phyloP scores from a whole-genome alignment of 1,140 invertebrate genomes.

The Dolichoris vasculosae region DNA sequence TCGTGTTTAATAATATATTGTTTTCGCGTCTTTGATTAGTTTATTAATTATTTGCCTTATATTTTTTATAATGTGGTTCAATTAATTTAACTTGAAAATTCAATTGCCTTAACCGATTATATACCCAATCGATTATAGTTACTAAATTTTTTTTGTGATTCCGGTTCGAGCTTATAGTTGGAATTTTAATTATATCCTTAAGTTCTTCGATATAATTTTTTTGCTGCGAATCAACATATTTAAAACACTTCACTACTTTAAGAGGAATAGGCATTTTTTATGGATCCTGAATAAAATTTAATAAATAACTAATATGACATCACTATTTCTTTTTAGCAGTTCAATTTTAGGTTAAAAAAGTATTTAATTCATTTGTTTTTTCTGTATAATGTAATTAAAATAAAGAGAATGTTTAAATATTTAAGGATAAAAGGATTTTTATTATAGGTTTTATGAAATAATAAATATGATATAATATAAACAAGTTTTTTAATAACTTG shows the following conservation, averaged over 20 bases:
- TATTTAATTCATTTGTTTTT: conserved; percentile 34
- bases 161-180: conserved; percentile 49
- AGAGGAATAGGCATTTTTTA: conserved; percentile 57
- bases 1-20: neutral
- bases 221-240: conserved; percentile 51
- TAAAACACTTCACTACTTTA: conserved; percentile 55
- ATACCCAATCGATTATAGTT: conserved; percentile 62
- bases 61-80: conserved; percentile 56
- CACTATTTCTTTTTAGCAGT: neutral
- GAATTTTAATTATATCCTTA: conserved; percentile 51
- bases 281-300: conserved; percentile 43
- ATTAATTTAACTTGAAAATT: conserved; percentile 75
- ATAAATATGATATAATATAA: conserved; percentile 7
- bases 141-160: conserved; percentile 41
- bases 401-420: neutral
- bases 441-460: neutral
- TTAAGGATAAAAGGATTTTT: neutral
- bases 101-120: conserved; percentile 72
- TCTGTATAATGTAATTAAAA: neutral
- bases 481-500: neutral
- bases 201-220: conserved; percentile 55
- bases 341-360: conserved; percentile 13
- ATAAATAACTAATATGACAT: neutral
- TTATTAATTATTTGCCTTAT: conserved; percentile 32
- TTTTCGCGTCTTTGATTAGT: neutral